Evolutionary conservation across 2,797 vertebrate species (phyloP).

Genomic region (Pipistrellus kuhlii): DNA sequence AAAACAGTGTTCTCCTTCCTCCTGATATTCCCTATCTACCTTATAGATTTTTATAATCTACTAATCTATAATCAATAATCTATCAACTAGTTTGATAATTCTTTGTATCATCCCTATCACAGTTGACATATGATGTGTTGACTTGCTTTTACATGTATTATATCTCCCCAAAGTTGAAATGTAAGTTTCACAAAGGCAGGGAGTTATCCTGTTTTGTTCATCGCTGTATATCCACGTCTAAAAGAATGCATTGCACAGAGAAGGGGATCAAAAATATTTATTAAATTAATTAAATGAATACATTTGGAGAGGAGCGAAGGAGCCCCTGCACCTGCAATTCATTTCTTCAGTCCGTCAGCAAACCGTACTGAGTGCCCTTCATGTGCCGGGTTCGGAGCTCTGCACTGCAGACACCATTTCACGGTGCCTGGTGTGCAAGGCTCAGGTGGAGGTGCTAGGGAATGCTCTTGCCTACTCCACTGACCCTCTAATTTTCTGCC

Average conservation of each 20-base stretch:
- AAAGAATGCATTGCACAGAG: background rate
- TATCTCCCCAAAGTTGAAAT: background rate
- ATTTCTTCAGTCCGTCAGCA: background rate
- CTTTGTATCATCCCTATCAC: background rate
- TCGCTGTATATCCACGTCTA: background rate
- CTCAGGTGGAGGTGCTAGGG: too few relatives aligned
- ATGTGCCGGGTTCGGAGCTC: background rate
- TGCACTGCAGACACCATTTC: background rate
- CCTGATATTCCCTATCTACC: background rate
- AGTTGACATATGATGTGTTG: background rate
- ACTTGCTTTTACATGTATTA: background rate
- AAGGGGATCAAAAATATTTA: background rate
- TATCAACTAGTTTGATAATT: background rate
- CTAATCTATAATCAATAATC: background rate
- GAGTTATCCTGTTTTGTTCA: background rate
- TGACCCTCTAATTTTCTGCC: background rate
- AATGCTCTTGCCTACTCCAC: background rate
- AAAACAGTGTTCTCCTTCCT: background rate
- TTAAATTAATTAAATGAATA: background rate
- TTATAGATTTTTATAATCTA: background rate
- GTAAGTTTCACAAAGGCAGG: background rate
- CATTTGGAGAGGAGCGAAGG: background rate
- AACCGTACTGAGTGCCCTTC: background rate
- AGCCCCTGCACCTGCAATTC: background rate
- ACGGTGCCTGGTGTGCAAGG: rapidly evolving